phyloP scores from a whole-genome alignment of 2,113 vertebrate species.

The Casuarius casuarius region DNA sequence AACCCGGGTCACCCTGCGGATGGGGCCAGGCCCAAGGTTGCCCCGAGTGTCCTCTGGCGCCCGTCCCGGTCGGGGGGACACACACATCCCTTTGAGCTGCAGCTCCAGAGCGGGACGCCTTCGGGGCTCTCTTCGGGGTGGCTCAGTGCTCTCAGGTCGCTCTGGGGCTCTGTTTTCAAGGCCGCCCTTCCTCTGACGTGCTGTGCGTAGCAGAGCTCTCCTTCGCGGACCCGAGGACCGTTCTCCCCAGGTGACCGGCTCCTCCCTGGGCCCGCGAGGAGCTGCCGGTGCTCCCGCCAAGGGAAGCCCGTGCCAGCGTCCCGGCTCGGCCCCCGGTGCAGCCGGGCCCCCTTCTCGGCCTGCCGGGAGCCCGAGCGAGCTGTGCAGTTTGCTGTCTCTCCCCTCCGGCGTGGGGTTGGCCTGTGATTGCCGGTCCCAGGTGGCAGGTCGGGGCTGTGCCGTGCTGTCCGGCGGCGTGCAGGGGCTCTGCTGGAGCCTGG shows the following conservation, averaged over 20 bases:
- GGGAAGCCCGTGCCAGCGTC: too few relatives aligned
- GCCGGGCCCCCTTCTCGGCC: fast-evolving
- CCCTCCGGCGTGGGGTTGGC: too few relatives aligned
- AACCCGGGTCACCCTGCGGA: background rate
- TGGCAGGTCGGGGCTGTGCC: background rate
- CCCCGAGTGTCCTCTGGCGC: too few relatives aligned
- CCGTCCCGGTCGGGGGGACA: too few relatives aligned
- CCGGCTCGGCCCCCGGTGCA: too few relatives aligned
- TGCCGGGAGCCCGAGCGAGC: background rate
- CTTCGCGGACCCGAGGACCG: background rate
- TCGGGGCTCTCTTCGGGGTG: background rate
- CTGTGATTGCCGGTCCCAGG: fast-evolving
- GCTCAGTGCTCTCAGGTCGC: background rate
- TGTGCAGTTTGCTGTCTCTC: too few relatives aligned
- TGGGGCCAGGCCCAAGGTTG: too few relatives aligned
- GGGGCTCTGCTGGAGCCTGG: background rate
- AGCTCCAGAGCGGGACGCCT: fast-evolving
- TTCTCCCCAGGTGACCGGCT: too few relatives aligned
- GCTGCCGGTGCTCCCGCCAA: background rate
- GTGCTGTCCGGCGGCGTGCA: fast-evolving
- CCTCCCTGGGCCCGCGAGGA: too few relatives aligned
- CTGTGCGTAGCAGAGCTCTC: background rate
- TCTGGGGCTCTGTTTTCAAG: background rate
- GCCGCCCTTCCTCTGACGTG: background rate
- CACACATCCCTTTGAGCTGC: background rate